Base-by-base conservation (phyloP, 2,797 vertebrate species). In the Mormyrus proboscirostris region DNA sequence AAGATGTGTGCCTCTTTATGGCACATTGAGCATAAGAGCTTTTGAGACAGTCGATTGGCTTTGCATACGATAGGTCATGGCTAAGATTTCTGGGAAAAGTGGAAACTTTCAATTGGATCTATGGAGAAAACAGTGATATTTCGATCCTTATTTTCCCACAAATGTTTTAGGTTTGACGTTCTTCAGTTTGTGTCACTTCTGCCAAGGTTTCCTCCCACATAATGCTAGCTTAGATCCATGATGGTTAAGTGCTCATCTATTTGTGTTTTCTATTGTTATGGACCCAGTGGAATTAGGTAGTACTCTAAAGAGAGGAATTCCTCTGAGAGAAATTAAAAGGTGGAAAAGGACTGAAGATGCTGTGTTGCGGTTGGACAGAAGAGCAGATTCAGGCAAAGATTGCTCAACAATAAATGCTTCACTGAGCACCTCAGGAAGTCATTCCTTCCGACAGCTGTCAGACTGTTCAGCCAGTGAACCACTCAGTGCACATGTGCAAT, bases 131-230 rank as follows among this genome's bases (percentile, higher is more conserved):
- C 51, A 86, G 85, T 55, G 85, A 86, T 57, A 86, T 53, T 57
- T 86, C 14, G 51, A 51, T 86, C 12, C 57, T 62, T 87, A 62
- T 51, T 65, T 41, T 87, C 59, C 55, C 53, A 41, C 7, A 62
- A 87, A 41, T 65, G 85, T 87, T 87, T 87, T 87, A 53, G 50
- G 51, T 87, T 85, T 85, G 19, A 14, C 53, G 19, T 87, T 19
- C 50, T 87, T 33, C 22, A 38, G 50, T 57, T 19, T 33, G 51
- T 33, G 29, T 53, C 12, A 0, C 25, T 87, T 59, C 51, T 87
- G 29, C 86, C 38, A 62, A 65, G 86, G 29, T 65, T 87, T 44
- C 33, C 49, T 87, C 53, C 41, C 57, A 87, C 29, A 5, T 59
- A 65, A 62, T 47, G n/a, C 10, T 25, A 53, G 51, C 29, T 87